These are phyloP conservation scores for Centrocercus urophasianus DNA, from an alignment of 2,113 vertebrate genomes.

Conservation along the genomic window DNA sequence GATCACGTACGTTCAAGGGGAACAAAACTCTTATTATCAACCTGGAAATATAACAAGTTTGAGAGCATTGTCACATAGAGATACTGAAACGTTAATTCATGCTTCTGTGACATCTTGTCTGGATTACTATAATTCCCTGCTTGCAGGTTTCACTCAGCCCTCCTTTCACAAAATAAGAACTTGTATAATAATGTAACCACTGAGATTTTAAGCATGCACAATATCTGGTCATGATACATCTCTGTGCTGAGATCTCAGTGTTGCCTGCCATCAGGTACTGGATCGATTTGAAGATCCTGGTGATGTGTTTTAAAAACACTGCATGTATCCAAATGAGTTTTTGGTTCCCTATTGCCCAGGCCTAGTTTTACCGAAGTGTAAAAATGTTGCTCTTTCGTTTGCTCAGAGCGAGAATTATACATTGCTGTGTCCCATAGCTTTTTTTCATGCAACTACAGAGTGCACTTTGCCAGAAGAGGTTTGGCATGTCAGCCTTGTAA, in stretches of 20 bases:
- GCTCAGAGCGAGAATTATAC: conserved; percentile 63
- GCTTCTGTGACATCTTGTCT: conserved; percentile 59
- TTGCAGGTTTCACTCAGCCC: conserved; percentile 42
- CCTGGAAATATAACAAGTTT: conserved; percentile 68
- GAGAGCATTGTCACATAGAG: conserved; percentile 37
- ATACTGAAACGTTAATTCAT: conserved; percentile 67
- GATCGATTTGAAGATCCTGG: conserved; percentile 68
- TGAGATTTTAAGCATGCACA: conserved; percentile 64
- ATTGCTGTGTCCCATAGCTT: conserved; percentile 52
- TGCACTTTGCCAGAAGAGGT: conserved; percentile 57
- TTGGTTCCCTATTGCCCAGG: conserved; percentile 72
- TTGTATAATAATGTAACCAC: conserved; percentile 15
- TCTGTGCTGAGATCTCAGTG: conserved; percentile 44
- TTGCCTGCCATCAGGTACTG: conserved; percentile 47
- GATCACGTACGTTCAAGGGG: conserved; percentile 57
- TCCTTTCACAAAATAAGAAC: conserved; percentile 44
- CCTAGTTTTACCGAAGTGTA: conserved; percentile 73
- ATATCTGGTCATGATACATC: conserved; percentile 8
- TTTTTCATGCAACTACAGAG: conserved; percentile 41
- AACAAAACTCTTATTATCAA: conserved; percentile 65
- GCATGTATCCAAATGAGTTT: conserved; percentile 81
- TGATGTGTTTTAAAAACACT: conserved; percentile 75
- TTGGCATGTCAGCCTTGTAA: conserved; percentile 54
- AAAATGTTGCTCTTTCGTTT: conserved; percentile 72
- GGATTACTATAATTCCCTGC: conserved; percentile 72